phyloP scores from a whole-genome alignment of 2,797 vertebrate species.

The Tapirus indicus region DNA sequence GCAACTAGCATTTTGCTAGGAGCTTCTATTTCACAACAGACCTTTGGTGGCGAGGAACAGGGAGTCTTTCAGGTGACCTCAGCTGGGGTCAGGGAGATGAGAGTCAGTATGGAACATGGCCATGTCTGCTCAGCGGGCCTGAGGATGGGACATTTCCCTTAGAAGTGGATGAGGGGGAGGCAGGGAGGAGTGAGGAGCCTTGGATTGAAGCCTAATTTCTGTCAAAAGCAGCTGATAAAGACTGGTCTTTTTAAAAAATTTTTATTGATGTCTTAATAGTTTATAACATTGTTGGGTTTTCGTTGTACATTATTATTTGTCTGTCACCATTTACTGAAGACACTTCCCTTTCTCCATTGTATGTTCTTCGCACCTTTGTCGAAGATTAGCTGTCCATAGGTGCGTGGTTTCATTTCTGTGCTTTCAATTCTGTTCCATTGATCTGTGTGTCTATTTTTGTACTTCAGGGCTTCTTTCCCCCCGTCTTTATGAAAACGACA shows the following conservation, averaged over 20 bases:
- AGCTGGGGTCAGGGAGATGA: background rate
- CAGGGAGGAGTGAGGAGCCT: background rate
- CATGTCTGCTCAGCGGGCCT: background rate
- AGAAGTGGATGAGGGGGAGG: background rate
- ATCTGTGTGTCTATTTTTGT: too few species aligned
- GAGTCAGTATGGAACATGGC: background rate
- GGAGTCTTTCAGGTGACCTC: background rate
- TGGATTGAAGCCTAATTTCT: background rate
- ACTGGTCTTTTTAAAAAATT: background rate
- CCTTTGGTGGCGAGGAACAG: background rate
- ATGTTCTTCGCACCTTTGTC: too few species aligned
- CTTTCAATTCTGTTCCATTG: too few species aligned
- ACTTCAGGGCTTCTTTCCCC: background rate
- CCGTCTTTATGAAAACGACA: background rate
- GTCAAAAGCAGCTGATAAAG: background rate
- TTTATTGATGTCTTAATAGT: too few species aligned
- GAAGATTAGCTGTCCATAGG: too few species aligned
- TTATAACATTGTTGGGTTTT: too few species aligned
- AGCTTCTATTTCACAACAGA: background rate
- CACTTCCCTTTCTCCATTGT: too few species aligned
- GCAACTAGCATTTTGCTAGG: background rate
- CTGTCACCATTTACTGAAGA: too few species aligned
- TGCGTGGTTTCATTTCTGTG: too few species aligned
- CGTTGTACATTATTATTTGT: too few species aligned
- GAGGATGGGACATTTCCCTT: background rate